These are phyloP conservation scores for Drosophila nannoptera DNA, from an alignment of 1,140 invertebrate genomes.

Conservation along the genomic window DNA sequence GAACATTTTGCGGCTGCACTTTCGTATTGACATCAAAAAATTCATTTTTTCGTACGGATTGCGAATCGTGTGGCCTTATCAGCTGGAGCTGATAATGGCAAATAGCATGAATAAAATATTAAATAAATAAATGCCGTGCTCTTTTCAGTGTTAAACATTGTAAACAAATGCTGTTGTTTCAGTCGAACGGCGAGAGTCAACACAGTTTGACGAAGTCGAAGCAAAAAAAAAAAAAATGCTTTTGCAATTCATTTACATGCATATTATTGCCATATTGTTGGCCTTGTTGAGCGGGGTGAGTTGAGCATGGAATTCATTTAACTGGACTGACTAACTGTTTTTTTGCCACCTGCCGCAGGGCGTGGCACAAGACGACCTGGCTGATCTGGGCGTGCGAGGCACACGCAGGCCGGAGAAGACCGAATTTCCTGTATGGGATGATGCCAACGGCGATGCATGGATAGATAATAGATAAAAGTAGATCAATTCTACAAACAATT, in stretches of 20 bases:
- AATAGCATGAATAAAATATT: slow-evolving; percentile 31
- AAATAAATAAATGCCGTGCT: slow-evolving; percentile 31
- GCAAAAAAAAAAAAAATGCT: slow-evolving; percentile 31
- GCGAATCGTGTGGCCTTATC: slow-evolving; percentile 20
- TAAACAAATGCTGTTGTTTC: slow-evolving; percentile 15
- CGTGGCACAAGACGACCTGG: slow-evolving; percentile 31
- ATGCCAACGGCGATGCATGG: slow-evolving; percentile 49
- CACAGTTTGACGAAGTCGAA: slow-evolving; percentile 12
- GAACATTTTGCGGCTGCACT: slow-evolving; percentile 27
- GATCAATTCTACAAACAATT: too few relatives aligned
- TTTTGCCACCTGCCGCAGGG: slow-evolving; percentile 39
- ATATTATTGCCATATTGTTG: slow-evolving; percentile 34
- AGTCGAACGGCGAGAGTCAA: slow-evolving; percentile 12
- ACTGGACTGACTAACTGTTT: neutral
- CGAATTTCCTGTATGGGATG: slow-evolving; percentile 55
- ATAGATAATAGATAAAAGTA: slow-evolving; percentile 4
- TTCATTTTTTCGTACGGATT: slow-evolving; percentile 15
- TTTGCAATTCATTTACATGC: slow-evolving; percentile 30
- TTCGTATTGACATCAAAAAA: slow-evolving; percentile 15
- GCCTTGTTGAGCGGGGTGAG: slow-evolving; percentile 28
- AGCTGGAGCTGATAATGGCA: slow-evolving; percentile 27
- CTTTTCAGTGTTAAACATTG: slow-evolving; percentile 2
- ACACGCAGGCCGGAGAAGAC: slow-evolving; percentile 36
- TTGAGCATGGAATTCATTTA: neutral
- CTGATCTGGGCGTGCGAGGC: neutral